Percentiles rank a stretch among this genome's conserved stretches.
Conservation (phyloP, 2,888 invertebrate species). For the Icerya purchasi region DNA sequence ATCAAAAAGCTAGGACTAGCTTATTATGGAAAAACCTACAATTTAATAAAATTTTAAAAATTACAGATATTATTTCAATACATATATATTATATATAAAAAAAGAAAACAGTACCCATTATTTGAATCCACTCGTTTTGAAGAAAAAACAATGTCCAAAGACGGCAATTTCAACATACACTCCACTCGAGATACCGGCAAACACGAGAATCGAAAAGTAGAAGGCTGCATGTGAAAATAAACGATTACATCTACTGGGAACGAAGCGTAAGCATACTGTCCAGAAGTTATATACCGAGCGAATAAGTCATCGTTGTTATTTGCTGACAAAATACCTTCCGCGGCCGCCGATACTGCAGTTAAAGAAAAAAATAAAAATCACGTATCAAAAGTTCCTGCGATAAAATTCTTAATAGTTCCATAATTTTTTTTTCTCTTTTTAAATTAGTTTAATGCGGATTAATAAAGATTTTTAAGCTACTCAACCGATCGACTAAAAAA, state of each 20-base stretch:
- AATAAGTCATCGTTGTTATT: conserved; percentile 15
- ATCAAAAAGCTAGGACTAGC: too few relatives aligned
- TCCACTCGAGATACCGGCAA: conserved; percentile 86
- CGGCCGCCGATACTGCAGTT: conserved; percentile 20
- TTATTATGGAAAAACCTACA: too few relatives aligned
- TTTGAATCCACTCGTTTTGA: conserved; percentile 70
- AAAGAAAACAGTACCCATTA: too few relatives aligned
- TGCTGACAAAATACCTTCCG: conserved; percentile 15
- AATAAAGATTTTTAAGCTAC: too few relatives aligned
- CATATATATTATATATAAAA: too few relatives aligned
- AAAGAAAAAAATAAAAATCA: background rate
- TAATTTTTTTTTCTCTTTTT: too few relatives aligned
- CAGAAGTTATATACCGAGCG: conserved; percentile 21
- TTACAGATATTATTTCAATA: too few relatives aligned
- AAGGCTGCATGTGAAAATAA: conserved; percentile 94
- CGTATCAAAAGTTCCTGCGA: too few relatives aligned
- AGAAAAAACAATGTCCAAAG: conserved; percentile 91
- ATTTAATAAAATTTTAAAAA: too few relatives aligned
- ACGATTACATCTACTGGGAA: conserved; percentile 98
- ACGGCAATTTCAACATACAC: conserved; percentile 84
- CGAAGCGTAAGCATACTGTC: conserved; percentile 69
- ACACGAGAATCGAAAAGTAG: conserved; percentile 87
- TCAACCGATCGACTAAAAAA: too few relatives aligned
- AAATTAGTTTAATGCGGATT: too few relatives aligned
- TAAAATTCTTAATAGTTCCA: too few relatives aligned